A percentile compares a stretch with the other conserved stretches of the same genome.
Evolutionary conservation across 2,888 invertebrate genomes (phyloP).

Genomic region (Lampropteryx suffumata): DNA sequence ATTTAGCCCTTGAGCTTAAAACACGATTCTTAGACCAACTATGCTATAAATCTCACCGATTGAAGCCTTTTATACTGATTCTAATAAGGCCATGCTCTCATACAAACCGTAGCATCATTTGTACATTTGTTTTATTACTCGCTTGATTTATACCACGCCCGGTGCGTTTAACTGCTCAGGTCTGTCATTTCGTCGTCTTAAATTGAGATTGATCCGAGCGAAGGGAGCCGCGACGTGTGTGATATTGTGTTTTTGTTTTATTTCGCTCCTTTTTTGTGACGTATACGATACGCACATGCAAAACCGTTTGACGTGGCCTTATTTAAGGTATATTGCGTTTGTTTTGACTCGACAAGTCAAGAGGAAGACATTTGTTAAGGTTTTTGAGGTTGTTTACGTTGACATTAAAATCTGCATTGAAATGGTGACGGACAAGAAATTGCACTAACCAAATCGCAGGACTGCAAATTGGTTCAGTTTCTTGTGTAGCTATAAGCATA

Average conservation of each 20-base stretch:
- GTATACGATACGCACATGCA: slow-evolving; percentile 41
- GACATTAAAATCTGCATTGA: no score
- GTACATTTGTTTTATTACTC: slow-evolving; percentile 76
- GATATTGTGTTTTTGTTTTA: slow-evolving; percentile 65
- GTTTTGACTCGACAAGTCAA: slow-evolving; percentile 15
- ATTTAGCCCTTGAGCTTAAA: no score
- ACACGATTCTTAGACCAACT: no score
- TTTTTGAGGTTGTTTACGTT: background rate
- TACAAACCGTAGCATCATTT: slow-evolving; percentile 58
- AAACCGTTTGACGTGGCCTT: slow-evolving; percentile 43
- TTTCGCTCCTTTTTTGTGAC: slow-evolving; percentile 47
- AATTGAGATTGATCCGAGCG: slow-evolving; percentile 79
- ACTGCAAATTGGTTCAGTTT: no score
- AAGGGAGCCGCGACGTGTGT: slow-evolving; percentile 58
- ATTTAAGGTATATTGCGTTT: slow-evolving; percentile 37
- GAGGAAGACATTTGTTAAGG: slow-evolving; percentile 6
- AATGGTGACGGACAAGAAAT: no score
- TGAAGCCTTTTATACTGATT: background rate
- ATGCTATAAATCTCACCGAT: background rate
- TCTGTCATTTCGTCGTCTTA: slow-evolving; percentile 79
- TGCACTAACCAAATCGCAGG: no score
- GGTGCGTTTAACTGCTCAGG: slow-evolving; percentile 80
- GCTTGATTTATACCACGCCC: slow-evolving; percentile 77
- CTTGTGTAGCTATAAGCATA: no score
- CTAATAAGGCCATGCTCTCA: background rate